phyloP scores from a whole-genome alignment of 1,140 invertebrate genomes.

The Olivierus martensii region DNA sequence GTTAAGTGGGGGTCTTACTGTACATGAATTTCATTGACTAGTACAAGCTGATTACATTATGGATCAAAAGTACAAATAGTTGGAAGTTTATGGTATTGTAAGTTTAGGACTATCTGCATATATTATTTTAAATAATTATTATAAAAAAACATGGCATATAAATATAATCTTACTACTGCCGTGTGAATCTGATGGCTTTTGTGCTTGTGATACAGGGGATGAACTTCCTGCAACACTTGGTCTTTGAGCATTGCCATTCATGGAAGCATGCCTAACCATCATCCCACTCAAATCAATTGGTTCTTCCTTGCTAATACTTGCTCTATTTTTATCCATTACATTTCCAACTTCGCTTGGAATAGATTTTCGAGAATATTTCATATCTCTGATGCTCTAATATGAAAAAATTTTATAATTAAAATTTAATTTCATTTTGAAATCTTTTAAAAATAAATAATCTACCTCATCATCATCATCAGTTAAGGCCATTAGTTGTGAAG shows the following conservation, averaged over 20 bases:
- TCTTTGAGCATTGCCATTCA: conserved; percentile 17
- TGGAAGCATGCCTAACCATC: neutral
- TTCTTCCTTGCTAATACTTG: neutral
- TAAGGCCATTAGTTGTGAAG: conserved; percentile 75
- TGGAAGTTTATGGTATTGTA: too few relatives aligned
- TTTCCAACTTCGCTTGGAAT: too few relatives aligned
- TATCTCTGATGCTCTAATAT: too few relatives aligned
- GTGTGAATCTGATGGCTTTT: conserved; percentile 6
- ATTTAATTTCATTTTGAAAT: too few relatives aligned
- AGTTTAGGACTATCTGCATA: too few relatives aligned
- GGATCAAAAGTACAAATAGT: too few relatives aligned
- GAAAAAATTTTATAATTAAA: too few relatives aligned
- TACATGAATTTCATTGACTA: too few relatives aligned
- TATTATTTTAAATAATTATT: neutral
- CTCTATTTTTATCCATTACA: too few relatives aligned
- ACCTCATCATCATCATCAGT: conserved; percentile 57
- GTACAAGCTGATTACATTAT: too few relatives aligned
- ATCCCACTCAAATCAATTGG: neutral
- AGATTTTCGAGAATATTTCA: too few relatives aligned
- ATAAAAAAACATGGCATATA: neutral
- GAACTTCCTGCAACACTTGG: neutral
- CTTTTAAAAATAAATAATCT: neutral
- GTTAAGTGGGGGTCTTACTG: too few relatives aligned
- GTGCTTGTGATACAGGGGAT: conserved; percentile 3
- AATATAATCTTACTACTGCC: conserved; percentile 11